Evolutionary conservation across 2,888 invertebrate species (phyloP).

Genomic region (Sialis fuliginosa): DNA sequence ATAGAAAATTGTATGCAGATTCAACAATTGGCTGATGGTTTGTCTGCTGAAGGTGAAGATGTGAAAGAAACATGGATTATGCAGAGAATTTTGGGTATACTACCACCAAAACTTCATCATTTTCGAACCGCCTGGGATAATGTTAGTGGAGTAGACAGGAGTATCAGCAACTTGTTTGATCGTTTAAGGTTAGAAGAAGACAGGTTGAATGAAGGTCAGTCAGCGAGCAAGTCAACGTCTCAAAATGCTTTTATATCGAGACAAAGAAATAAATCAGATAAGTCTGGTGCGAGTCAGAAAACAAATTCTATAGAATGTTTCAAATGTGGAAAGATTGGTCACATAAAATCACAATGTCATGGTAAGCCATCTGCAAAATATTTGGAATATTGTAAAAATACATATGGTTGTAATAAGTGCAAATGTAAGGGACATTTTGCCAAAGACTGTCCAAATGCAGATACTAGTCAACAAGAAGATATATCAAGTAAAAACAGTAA

Average conservation of each 20-base stretch:
- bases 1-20: too few relatives aligned
- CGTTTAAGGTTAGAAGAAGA: slow-evolving; percentile 1
- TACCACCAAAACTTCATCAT: neutral
- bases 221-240: neutral
- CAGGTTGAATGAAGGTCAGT: neutral
- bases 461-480: too few relatives aligned
- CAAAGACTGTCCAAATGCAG: slow-evolving; percentile 10
- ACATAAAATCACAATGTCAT: slow-evolving; percentile 11
- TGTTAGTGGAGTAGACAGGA: neutral
- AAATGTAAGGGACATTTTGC: slow-evolving; percentile 13
- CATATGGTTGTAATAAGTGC: slow-evolving; percentile 14
- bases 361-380: slow-evolving; percentile 12
- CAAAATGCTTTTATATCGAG: neutral
- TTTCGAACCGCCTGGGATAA: neutral
- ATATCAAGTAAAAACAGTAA: too few relatives aligned
- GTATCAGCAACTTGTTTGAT: neutral
- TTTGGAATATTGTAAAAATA: slow-evolving; percentile 13
- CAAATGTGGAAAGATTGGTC: slow-evolving; percentile 11
- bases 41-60: too few relatives aligned
- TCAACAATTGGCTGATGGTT: too few relatives aligned
- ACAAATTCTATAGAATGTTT: slow-evolving; percentile 10
- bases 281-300: too few relatives aligned
- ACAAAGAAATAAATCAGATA: neutral
- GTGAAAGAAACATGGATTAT: too few relatives aligned
- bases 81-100: too few relatives aligned